Evolutionary conservation across 2,888 invertebrate genomes (phyloP).

Genomic region (Brenthis daphne): DNA sequence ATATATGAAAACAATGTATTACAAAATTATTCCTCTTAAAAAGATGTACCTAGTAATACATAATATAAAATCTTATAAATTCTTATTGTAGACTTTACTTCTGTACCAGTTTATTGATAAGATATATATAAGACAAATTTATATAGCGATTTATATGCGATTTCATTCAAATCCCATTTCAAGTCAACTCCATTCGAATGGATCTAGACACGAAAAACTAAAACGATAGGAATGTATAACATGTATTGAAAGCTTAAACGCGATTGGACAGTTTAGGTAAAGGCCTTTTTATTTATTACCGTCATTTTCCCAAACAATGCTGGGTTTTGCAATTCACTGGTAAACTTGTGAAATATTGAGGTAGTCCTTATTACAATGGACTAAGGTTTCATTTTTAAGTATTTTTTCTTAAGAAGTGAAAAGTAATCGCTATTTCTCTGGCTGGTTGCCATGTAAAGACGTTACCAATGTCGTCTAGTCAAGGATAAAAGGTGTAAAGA

Average conservation of each 20-base stretch:
- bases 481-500: constrained; percentile 67
- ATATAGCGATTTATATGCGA: background rate
- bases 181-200: constrained; percentile 5
- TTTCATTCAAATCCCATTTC: constrained; percentile 26
- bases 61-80: too few species aligned
- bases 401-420: constrained; percentile 32
- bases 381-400: constrained; percentile 47
- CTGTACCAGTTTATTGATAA: constrained; percentile 3
- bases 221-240: constrained; percentile 41
- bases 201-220: constrained; percentile 36
- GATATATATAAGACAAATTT: background rate
- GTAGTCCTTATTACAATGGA: constrained; percentile 39
- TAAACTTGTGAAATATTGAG: constrained; percentile 35
- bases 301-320: constrained; percentile 73
- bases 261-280: constrained; percentile 63
- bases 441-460: constrained; percentile 66
- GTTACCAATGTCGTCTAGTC: constrained; percentile 62
- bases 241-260: constrained; percentile 50
- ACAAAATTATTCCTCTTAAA: background rate
- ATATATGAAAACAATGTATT: background rate
- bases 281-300: constrained; percentile 72
- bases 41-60: too few species aligned
- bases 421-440: constrained; percentile 54
- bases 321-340: constrained; percentile 49
- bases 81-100: too few species aligned